phyloP scores from a whole-genome alignment of 2,113 vertebrate species.

The Haplochromis burtoni region DNA sequence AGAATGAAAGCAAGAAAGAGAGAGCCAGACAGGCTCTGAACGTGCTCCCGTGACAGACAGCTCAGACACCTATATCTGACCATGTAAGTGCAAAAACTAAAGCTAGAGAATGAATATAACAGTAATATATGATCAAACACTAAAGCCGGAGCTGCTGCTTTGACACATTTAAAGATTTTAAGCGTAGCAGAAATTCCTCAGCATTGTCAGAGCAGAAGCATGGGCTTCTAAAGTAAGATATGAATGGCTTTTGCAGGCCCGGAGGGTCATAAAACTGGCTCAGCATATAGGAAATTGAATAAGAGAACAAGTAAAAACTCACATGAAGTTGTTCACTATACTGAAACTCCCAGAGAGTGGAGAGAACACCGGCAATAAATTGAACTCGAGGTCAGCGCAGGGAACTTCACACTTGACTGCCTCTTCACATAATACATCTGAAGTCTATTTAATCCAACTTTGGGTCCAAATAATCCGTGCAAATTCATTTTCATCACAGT shows the following conservation, averaged over 20 bases:
- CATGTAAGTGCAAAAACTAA: not conserved
- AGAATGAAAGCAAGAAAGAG: not conserved
- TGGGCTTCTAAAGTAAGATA: not conserved
- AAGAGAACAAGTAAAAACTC: not conserved
- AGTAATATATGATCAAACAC: not conserved
- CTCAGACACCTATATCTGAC: not conserved
- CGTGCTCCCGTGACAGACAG: not conserved
- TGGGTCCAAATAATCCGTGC: slow-evolving; percentile 6
- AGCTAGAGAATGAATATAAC: not conserved
- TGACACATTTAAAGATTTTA: not conserved
- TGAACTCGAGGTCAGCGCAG: slow-evolving; percentile 19
- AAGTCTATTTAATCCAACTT: slow-evolving; percentile 28
- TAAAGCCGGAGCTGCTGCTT: not conserved
- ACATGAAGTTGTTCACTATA: slow-evolving; percentile 1
- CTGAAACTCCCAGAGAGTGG: not conserved
- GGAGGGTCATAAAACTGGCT: not conserved
- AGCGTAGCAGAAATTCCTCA: not conserved
- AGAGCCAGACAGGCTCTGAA: not conserved
- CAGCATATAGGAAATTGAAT: slow-evolving; percentile 5
- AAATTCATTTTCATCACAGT: slow-evolving; percentile 33
- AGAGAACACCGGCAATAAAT: slow-evolving; percentile 12
- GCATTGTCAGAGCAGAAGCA: not conserved
- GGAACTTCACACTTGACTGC: slow-evolving; percentile 12
- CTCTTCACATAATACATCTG: not conserved
- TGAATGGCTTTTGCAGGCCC: not conserved